Evolutionary conservation across 2,113 vertebrate genomes (phyloP).

Genomic region (Axis porcinus): DNA sequence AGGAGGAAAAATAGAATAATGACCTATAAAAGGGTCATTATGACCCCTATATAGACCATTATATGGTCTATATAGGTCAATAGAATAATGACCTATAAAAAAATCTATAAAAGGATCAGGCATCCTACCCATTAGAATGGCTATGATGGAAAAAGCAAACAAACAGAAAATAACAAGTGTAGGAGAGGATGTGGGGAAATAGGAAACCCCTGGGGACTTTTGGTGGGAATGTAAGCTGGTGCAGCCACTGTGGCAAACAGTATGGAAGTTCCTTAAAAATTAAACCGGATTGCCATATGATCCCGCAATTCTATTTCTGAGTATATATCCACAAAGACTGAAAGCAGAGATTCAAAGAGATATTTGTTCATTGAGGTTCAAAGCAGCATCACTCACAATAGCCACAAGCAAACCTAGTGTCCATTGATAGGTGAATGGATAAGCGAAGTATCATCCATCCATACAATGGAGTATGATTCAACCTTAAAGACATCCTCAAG

Average conservation of each 20-base stretch:
- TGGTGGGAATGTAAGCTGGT: background rate
- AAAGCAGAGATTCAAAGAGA: background rate
- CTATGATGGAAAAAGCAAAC: background rate
- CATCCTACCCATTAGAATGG: background rate
- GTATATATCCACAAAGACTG: too few species aligned
- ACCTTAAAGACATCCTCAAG: background rate
- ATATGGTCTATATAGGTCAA: background rate
- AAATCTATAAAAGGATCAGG: background rate
- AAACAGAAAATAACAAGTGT: background rate
- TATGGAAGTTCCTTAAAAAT: background rate
- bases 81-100: background rate
- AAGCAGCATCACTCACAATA: background rate
- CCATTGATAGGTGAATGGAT: background rate
- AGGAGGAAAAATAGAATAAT: background rate
- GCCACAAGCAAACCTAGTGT: background rate
- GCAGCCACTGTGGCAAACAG: background rate
- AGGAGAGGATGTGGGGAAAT: background rate
- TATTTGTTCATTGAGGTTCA: background rate
- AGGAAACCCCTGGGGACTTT: background rate
- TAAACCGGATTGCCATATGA: background rate
- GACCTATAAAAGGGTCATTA: background rate
- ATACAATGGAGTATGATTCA: background rate
- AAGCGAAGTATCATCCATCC: too few species aligned
- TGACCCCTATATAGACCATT: too few species aligned
- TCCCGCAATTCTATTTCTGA: background rate